These are phyloP conservation scores for Sebastes iracundus DNA, from an alignment of 2,797 vertebrate species.

Conservation along the genomic window DNA sequence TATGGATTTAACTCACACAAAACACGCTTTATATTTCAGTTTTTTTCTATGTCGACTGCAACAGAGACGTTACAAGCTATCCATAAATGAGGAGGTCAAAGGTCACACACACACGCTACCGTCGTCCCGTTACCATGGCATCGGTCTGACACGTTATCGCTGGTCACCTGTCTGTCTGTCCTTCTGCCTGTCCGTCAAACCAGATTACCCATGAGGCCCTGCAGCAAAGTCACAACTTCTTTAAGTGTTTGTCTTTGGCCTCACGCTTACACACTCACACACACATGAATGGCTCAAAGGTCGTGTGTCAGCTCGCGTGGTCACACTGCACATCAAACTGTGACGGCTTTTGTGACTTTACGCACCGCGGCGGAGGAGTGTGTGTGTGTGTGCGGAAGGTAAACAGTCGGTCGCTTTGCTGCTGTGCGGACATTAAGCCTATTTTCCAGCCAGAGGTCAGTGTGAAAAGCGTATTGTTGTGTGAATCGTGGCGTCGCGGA, in stretches of 20 bases:
- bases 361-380: slow-evolving; percentile 25
- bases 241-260: slow-evolving; percentile 47
- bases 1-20: slow-evolving; percentile 54
- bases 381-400: slow-evolving; percentile 37
- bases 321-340: slow-evolving; percentile 74
- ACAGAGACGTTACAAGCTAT: slow-evolving; percentile 56
- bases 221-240: slow-evolving; percentile 70
- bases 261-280: slow-evolving; percentile 16
- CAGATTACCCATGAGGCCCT: slow-evolving; percentile 69
- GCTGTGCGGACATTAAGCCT: slow-evolving; percentile 75
- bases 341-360: slow-evolving; percentile 74
- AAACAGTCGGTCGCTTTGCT: slow-evolving; percentile 48
- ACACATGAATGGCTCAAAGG: slow-evolving; percentile 53
- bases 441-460: slow-evolving; percentile 77
- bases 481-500: slow-evolving; percentile 43
- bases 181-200: slow-evolving; percentile 61
- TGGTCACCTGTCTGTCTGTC: slow-evolving; percentile 73
- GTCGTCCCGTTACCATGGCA: slow-evolving; percentile 58
- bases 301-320: slow-evolving; percentile 71
- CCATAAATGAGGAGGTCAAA: slow-evolving; percentile 45
- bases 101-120: slow-evolving; percentile 31
- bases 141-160: slow-evolving; percentile 70
- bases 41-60: slow-evolving; percentile 11
- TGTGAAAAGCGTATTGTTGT: slow-evolving; percentile 74
- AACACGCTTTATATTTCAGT: slow-evolving; percentile 30